These are phyloP conservation scores for Mesembrinibis cayennensis DNA, from an alignment of 2,113 vertebrate species.

Conservation along the genomic window DNA sequence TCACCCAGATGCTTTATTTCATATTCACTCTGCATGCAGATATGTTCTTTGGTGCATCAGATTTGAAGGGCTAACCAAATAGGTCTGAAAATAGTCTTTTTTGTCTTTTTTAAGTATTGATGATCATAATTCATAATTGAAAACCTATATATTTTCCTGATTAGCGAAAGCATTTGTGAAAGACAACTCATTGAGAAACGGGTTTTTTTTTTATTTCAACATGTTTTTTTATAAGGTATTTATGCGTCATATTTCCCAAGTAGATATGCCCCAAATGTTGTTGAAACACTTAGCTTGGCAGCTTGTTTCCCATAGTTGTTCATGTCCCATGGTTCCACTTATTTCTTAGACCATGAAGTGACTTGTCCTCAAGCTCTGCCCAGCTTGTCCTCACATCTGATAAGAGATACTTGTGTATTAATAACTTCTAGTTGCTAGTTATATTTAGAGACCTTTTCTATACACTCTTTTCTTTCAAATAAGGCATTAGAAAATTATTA, in stretches of 20 bases:
- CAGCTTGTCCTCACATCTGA: neutral
- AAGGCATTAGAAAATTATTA: neutral
- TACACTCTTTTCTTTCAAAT: neutral
- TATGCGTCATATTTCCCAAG: neutral
- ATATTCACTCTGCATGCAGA: slow-evolving; percentile 21
- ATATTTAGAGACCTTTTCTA: neutral
- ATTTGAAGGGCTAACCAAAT: neutral
- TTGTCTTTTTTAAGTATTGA: neutral
- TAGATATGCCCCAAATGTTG: neutral
- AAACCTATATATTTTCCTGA: neutral
- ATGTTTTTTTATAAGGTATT: neutral
- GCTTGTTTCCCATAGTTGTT: neutral
- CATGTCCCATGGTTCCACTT: neutral
- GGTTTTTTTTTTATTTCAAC: neutral
- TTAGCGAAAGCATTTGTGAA: slow-evolving; percentile 7
- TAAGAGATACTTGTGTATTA: neutral
- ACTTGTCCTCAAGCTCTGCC: neutral
- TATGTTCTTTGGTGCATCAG: neutral
- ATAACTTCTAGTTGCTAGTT: neutral
- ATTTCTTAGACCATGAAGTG: neutral
- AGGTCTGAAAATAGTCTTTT: neutral
- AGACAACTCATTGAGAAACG: neutral
- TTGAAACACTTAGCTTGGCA: neutral
- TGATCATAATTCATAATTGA: neutral
- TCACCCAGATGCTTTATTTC: slow-evolving; percentile 59